Conservation (phyloP, 2,113 vertebrate species). For the Sebastes schlegelii region DNA sequence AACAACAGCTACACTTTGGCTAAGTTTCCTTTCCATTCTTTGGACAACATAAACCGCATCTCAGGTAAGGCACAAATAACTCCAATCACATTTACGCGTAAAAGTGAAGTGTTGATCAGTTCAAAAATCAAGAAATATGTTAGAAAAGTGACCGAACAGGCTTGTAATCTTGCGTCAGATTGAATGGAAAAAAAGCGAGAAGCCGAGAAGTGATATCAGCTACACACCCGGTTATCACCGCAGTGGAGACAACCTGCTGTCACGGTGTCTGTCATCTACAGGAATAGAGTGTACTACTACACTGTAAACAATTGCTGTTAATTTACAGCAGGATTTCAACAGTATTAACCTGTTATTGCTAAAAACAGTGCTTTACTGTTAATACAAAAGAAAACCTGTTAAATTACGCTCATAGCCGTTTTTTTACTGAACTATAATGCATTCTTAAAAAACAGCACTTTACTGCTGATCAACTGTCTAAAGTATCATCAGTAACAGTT, state of each 20-base stretch:
- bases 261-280: conserved; percentile 1
- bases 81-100: background rate
- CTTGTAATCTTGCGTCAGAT: conserved; percentile 12
- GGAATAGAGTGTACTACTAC: no score
- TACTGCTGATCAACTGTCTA: no score
- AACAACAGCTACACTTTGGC: background rate
- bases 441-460: no score
- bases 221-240: conserved; percentile 7
- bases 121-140: background rate
- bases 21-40: background rate
- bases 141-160: background rate
- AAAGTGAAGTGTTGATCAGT: background rate
- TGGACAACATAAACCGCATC: conserved; percentile 9
- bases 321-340: no score
- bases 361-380: no score
- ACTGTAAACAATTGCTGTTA: no score
- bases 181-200: conserved; percentile 42
- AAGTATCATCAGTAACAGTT: no score
- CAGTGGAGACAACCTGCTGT: background rate
- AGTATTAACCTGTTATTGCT: no score
- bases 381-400: no score
- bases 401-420: no score
- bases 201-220: conserved; percentile 8
- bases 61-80: conserved; percentile 60
- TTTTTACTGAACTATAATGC: no score